These are phyloP conservation scores for Lacerta agilis DNA, from an alignment of 2,797 vertebrate species.

Conservation along the genomic window DNA sequence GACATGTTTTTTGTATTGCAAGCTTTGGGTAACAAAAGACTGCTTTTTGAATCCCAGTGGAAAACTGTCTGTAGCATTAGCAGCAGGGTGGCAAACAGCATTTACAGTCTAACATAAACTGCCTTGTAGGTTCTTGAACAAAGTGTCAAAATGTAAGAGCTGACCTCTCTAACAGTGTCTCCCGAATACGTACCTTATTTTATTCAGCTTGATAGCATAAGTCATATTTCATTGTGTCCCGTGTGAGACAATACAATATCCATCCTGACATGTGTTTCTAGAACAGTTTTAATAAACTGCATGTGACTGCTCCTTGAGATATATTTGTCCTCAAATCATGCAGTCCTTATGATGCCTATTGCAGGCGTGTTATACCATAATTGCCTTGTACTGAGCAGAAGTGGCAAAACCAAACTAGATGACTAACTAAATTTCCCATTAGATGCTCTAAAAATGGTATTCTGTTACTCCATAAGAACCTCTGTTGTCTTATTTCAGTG, in stretches of 20 bases:
- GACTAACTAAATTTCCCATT: not conserved
- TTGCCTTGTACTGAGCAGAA: slow-evolving; percentile 7
- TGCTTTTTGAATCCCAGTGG: not conserved
- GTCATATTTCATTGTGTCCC: slow-evolving; percentile 51
- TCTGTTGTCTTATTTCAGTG: not conserved
- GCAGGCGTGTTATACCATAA: not conserved
- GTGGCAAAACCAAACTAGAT: not conserved
- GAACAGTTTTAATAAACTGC: slow-evolving; percentile 33
- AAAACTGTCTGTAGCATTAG: not conserved
- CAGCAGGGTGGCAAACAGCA: not conserved
- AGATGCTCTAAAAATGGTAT: not conserved
- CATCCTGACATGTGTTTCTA: slow-evolving; percentile 54
- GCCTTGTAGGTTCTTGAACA: slow-evolving; percentile 30
- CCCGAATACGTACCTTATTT: slow-evolving; percentile 26
- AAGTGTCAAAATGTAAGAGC: slow-evolving; percentile 21
- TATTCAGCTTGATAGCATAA: slow-evolving; percentile 46
- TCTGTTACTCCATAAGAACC: not conserved
- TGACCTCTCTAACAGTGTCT: slow-evolving; percentile 21
- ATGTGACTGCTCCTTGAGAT: slow-evolving; percentile 33
- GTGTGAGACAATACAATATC: slow-evolving; percentile 34
- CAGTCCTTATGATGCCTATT: slow-evolving; percentile 16
- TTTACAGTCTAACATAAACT: slow-evolving; percentile 32
- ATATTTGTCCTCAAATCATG: slow-evolving; percentile 32
- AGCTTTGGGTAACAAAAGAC: not conserved
- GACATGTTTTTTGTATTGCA: not conserved